Base-by-base conservation (phyloP, 2,888 invertebrate genomes). In the Pristionchus arcanus region DNA sequence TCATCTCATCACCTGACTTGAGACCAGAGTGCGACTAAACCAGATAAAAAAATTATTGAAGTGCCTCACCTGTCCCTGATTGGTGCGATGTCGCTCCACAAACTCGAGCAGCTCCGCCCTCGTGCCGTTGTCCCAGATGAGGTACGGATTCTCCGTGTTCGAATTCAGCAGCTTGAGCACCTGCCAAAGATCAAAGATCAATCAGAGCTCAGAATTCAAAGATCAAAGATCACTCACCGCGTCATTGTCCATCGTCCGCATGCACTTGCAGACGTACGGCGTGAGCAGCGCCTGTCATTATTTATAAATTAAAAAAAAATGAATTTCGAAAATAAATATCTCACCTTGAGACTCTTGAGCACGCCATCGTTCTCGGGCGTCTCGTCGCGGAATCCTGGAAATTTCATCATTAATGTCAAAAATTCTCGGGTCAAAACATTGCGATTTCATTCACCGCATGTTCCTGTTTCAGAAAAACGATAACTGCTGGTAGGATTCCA, bases 101-200 rank as follows among this genome's bases (percentile, higher is more conserved):
- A 97, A 97, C 95, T 99, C 98, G 71, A 97, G 96, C 2, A 99
- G 96, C 95, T 99, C 98, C 0, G 97, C 97, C 92, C 99, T 96
- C 0, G 99, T 99, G 15, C 97, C 97, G 96, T 99, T 99, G 96
- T 99, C 98, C 99, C 99, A 99, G 77, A 99, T 97, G 49, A 99
- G 96, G 96, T 99, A 98, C 0, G 99, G 99, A 94, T 97, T 98
- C 92, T 97, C 97, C 95, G 97, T 97, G 96, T 99, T 99, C 68
- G 98, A 98, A 93, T 98, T 99, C n/a, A 99, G 96, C 25, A 97
- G 97, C 96, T 99, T 99, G 90, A 99, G 96, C 84, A 98, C 96
- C 96, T 97, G 95, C 55, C 91, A 68, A 53, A 19, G 83, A 81
- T 49, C 81, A 81, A n/a, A 81, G n/a, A 81, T 81, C n/a, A n/a